A percentile compares a stretch with the other conserved stretches of the same genome.
These are phyloP conservation scores for Hiodon tergisus DNA, from an alignment of 2,113 vertebrate genomes.

Conservation along the genomic window DNA sequence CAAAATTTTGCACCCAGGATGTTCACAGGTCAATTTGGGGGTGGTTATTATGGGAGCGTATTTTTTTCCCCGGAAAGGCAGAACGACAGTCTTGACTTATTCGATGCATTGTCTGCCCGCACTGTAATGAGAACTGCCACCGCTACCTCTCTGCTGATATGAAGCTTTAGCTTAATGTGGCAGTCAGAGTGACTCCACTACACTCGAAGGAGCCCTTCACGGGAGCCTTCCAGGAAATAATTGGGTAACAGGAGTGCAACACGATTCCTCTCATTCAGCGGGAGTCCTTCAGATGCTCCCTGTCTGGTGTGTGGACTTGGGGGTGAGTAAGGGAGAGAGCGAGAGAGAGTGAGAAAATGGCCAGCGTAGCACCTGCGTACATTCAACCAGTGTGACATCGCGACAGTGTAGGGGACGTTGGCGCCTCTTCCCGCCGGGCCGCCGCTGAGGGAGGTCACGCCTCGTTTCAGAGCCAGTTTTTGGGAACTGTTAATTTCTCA, in stretches of 20 bases:
- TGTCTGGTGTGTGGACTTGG: background rate
- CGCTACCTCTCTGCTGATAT: background rate
- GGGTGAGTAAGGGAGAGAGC: background rate
- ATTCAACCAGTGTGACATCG: constrained; percentile 25
- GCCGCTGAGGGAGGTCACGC: constrained; percentile 16
- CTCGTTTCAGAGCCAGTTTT: constrained; percentile 25
- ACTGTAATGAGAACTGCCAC: too few relatives aligned
- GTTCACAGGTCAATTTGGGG: too few relatives aligned
- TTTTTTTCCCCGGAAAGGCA: too few relatives aligned
- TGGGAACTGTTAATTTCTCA: background rate
- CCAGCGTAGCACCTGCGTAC: constrained; percentile 19
- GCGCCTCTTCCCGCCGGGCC: background rate
- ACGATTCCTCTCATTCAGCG: background rate
- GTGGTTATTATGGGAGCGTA: too few relatives aligned
- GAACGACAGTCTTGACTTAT: too few relatives aligned
- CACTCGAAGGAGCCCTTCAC: background rate
- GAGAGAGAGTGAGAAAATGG: too few relatives aligned
- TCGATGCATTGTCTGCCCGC: background rate
- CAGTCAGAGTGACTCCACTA: background rate
- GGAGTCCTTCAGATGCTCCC: background rate
- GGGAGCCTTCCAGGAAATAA: background rate
- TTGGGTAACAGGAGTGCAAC: background rate
- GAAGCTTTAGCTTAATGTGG: background rate
- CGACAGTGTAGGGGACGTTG: constrained; percentile 25
- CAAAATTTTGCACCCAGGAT: too few relatives aligned